Base-by-base conservation (phyloP, 2,888 invertebrate genomes). In the Lamellibrachia columna region DNA sequence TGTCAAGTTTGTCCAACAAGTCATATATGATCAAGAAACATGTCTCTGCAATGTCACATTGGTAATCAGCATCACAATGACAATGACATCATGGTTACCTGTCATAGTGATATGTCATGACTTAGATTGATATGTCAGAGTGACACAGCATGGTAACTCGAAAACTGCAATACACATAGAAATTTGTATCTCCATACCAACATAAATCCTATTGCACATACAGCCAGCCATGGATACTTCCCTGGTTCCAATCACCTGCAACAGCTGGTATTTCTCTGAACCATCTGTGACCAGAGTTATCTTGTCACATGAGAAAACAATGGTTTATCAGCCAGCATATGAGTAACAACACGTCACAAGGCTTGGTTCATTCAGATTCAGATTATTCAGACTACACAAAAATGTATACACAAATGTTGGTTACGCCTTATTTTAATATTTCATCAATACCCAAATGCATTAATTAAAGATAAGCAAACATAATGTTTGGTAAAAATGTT, bases 301-400 rank as follows among this genome's bases (percentile, higher is more conserved):
- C 75, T 75, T 22, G 75, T 75, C 75, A 22, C 75, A 75, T 75
- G 75, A n/a, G 75, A 75, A 75, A 75, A 75, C 75, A 75, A 75
- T 22, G 75, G 15, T 75, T 75, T 75, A 75, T 75, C 75, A 22
- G 75, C 22, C 4, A n/a, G 3, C n/a, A 75, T n/a, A 3, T n/a
- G 22, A 75, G 75, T n/a, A 75, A 75, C 75, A 75, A 75, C 22
- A 75, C 75, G 60, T 22, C 40, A 40, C 40, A 1, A 1, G 75
- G 75, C 15, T 75, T 1, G n/a, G 75, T 75, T 22, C 75, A 75
- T 22, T 22, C 22, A 15, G 75, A 15, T 4, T 15, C 75, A 75
- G 75, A 6, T 75, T 22, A 75, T 75, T 75, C 75, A 75, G 22
- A 75, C n/a, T 75, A 75, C n/a, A 22, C 75, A 75, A 11, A 75